These are phyloP conservation scores for Clarias fuscus DNA, from an alignment of 2,797 vertebrate genomes.

Conservation along the genomic window DNA sequence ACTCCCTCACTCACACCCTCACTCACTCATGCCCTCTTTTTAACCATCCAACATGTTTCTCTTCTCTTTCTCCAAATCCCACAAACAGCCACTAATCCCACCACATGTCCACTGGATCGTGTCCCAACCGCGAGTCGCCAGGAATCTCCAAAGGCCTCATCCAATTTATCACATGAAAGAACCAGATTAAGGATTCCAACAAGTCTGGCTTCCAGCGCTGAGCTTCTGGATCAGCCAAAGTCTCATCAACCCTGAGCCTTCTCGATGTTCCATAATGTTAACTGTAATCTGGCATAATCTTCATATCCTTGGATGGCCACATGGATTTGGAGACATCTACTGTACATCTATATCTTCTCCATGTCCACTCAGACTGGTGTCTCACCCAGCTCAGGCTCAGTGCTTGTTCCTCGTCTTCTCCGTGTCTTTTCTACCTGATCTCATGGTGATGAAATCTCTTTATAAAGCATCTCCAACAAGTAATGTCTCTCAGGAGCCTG, in stretches of 20 bases:
- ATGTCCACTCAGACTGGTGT: not conserved
- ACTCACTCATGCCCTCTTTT: not conserved
- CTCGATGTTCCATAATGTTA: not conserved
- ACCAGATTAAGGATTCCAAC: not conserved
- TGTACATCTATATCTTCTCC: not conserved
- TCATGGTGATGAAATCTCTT: not conserved
- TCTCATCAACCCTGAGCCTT: not conserved
- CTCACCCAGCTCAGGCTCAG: not conserved
- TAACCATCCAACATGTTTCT: not conserved
- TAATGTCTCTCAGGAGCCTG: too few species aligned
- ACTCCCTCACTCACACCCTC: too few species aligned
- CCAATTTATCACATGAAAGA: constrained; percentile 2
- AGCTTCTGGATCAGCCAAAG: not conserved
- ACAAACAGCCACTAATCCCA: not conserved
- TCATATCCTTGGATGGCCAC: not conserved
- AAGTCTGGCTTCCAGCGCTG: not conserved
- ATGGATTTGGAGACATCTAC: not conserved
- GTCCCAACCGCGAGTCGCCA: not conserved
- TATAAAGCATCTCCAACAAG: too few species aligned
- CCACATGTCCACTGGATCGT: not conserved
- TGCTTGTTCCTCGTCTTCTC: not conserved
- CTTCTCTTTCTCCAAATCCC: not conserved
- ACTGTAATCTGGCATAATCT: not conserved
- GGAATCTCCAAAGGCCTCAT: not conserved
- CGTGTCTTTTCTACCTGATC: not conserved